Evolutionary conservation across 1,140 invertebrate genomes (phyloP), one percentile per base, ranked within the genome.

Genomic region (Musca domestica): DNA sequence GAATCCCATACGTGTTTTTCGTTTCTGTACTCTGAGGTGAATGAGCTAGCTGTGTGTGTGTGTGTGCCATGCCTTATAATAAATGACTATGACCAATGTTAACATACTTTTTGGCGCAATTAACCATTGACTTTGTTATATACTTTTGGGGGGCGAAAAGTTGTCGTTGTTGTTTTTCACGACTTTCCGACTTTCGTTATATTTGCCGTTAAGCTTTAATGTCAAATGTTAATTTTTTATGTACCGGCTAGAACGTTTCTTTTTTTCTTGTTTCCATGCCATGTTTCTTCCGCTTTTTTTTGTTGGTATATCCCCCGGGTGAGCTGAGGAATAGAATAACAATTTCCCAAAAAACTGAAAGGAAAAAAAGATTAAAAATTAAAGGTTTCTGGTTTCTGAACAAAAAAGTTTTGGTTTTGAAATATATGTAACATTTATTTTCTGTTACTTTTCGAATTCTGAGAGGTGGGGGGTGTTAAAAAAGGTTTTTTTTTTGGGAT

Each of bases 71-170:
- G 34, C 34, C 30, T 27, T 30, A 30, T 61, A 61, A 61, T 20
- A 61, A 25, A 56, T 56, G 52, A 41, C 9, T 34, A 61, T 61
- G 56, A 34, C 56, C 56, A 61, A 61, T 34, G 56, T 61, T 61
- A 61, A 61, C 34, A 23, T 61, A 27, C 56, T 61, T 61, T 61
- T 61, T 61, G 34, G 56, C 56, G 56, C 56, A 61, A 61, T 61
- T 61, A 61, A 61, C 56, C 56, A 61, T 61, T 61, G 56, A 34
- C 56, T 61, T 61, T 61, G 17, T 61, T 61, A 19, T 34, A 61
- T 19, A 61, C 17, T 41, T 41, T 41, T 41, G 34, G 34, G n/a
- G 17, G 27, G 27, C 17, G 25, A 58, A 58, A 58, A 54, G 14
- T 54, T 54, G 23, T 54, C 14, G 20, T 25, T 54, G 4, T 23